A percentile compares a stretch with the other conserved stretches of the same genome.
These are phyloP conservation scores for Trichechus manatus DNA, from an alignment of 2,113 vertebrate genomes.

Conservation along the genomic window DNA sequence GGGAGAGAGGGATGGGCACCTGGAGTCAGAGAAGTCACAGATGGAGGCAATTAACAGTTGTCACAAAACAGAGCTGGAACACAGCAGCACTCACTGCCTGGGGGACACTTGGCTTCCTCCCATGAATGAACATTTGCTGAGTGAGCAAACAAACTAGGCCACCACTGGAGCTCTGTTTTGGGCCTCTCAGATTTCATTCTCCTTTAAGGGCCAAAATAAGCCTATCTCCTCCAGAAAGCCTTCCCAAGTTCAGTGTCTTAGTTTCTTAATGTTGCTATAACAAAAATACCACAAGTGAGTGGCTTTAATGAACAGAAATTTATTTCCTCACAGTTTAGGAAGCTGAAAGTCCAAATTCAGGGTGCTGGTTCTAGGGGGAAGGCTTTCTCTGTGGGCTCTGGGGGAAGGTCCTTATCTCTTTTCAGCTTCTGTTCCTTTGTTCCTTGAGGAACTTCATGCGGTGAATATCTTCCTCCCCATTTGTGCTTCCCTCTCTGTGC, in stretches of 20 bases:
- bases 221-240: neutral
- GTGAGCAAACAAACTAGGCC: neutral
- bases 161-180: neutral
- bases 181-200: neutral
- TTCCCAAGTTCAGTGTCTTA: neutral
- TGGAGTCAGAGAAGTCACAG: neutral
- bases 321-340: neutral
- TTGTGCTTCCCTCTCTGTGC: neutral
- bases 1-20: neutral
- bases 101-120: neutral
- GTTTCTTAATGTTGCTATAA: neutral
- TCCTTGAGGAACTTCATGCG: neutral
- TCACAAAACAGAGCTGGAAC: slow-evolving; percentile 5
- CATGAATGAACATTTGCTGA: neutral
- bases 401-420: neutral
- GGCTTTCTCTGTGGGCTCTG: neutral
- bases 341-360: too few relatives aligned
- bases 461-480: neutral
- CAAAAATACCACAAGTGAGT: neutral
- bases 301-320: neutral
- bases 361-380: neutral
- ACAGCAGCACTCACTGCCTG: neutral
- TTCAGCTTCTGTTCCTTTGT: neutral
- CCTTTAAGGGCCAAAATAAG: neutral
- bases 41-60: slow-evolving; percentile 9